Evolutionary conservation across 2,797 vertebrate species (phyloP).

Genomic region (Ctenopoma kingsleyae): DNA sequence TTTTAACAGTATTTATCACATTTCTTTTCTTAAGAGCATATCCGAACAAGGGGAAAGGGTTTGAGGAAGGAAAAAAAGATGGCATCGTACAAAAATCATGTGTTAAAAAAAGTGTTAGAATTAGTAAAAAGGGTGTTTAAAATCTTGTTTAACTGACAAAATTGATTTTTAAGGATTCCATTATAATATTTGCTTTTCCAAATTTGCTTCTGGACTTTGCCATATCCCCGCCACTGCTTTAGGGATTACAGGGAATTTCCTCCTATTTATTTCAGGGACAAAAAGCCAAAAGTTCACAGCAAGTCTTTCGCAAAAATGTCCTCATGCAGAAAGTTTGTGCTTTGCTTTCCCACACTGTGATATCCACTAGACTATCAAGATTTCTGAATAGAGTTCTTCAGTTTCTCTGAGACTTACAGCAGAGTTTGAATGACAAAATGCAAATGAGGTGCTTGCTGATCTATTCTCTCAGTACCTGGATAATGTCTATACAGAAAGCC

Average conservation of each 20-base stretch:
- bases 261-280: slow-evolving; percentile 62
- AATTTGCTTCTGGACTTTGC: slow-evolving; percentile 20
- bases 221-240: slow-evolving; percentile 26
- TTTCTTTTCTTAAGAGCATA: slow-evolving; percentile 74
- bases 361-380: slow-evolving; percentile 93
- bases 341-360: slow-evolving; percentile 87
- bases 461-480: slow-evolving; percentile 94
- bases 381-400: slow-evolving; percentile 94
- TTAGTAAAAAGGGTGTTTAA: slow-evolving; percentile 30
- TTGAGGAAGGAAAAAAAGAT: slow-evolving; percentile 23
- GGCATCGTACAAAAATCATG: slow-evolving; percentile 51
- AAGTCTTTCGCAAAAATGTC: slow-evolving; percentile 63
- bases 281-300: slow-evolving; percentile 59
- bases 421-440: slow-evolving; percentile 92
- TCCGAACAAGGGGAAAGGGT: slow-evolving; percentile 63
- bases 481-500: slow-evolving; percentile 89
- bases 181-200: slow-evolving; percentile 2
- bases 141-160: slow-evolving; percentile 57
- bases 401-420: slow-evolving; percentile 90
- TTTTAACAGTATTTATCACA: slow-evolving; percentile 70
- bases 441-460: slow-evolving; percentile 92
- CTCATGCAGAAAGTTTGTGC: slow-evolving; percentile 90
- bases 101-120: slow-evolving; percentile 24
- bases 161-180: slow-evolving; percentile 43
- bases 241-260: slow-evolving; percentile 18